Evolutionary conservation across 2,888 invertebrate species (phyloP).

Genomic region (Leptopterna dolabrata): DNA sequence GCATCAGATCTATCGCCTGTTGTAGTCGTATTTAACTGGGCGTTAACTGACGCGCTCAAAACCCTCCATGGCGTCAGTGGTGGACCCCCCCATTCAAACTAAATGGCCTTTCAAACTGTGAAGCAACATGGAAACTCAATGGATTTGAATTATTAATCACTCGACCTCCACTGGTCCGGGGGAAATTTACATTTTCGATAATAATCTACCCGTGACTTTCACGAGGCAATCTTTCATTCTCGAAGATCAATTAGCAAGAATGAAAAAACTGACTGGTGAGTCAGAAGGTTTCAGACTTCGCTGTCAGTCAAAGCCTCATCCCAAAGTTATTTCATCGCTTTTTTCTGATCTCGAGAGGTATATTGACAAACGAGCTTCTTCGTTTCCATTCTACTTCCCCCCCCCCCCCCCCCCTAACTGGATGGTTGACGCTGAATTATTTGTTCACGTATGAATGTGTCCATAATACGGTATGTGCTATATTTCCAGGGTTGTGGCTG

Average conservation of each 20-base stretch:
- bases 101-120: constrained; percentile 19
- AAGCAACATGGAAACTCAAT: not conserved
- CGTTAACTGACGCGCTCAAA: not conserved
- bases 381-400: not conserved
- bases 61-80: not conserved
- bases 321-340: not conserved
- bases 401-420: too few relatives aligned
- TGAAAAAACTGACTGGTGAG: not conserved
- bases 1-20: not conserved
- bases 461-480: too few relatives aligned
- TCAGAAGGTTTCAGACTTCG: not conserved
- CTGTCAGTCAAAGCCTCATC: constrained; percentile 5
- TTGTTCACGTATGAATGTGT: too few relatives aligned
- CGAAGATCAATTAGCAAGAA: not conserved
- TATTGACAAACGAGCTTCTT: not conserved
- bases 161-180: not conserved
- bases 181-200: constrained; percentile 5
- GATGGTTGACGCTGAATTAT: too few relatives aligned
- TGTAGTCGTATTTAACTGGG: not conserved
- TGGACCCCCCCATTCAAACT: not conserved
- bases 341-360: not conserved
- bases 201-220: not conserved
- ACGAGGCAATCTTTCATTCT: not conserved
- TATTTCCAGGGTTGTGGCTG: too few relatives aligned
- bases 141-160: constrained; percentile 17